Base-by-base conservation (phyloP, 2,888 invertebrate species). In the Acrobasis repandana region DNA sequence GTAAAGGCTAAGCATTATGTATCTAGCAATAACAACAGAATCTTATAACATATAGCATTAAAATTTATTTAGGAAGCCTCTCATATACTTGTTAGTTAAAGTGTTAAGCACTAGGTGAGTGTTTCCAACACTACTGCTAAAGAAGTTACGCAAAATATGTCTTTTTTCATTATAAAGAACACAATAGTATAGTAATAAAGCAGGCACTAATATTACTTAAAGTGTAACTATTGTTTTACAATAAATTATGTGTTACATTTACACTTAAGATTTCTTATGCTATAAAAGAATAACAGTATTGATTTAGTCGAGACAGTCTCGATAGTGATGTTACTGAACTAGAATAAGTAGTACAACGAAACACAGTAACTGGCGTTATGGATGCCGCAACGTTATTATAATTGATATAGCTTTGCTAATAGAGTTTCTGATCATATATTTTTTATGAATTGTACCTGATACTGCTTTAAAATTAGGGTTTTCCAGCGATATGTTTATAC, bases 1-100 rank as follows among this genome's bases (percentile, higher is more conserved):
- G 75, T 87, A 89, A 83, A 85, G 85, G 86, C 91, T 91, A 91
- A 88, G 91, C 90, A 82, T 90, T 87, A 89, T 86, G 85, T 88
- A 88, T 86, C 86, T 90, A 91, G 80, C 83, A 86, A 91, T 90
- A 92, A 92, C 90, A 92, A 92, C 91, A 87, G 85, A 92, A 90
- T 78, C 84, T 86, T 83, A 89, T 86, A 90, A 89, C 86, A 80
- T 83, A 85, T 88, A 87, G 83, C 85, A 83, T 86, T 85, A 77
- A 75, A 79, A 70, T 79, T 77, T 77, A 77, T 68, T 83, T 86
- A 88, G 86, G 85, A 91, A 92, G 92, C 92, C 92, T 92, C 91
- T 86, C 76, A 69, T 80, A 28, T 43, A 83, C 79, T 80, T 82
- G 82, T 86, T 78, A 80, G 76, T 77, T 64, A 76, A 80, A 77